These are phyloP conservation scores for Urocynchramus pylzowi DNA, from an alignment of 2,113 vertebrate species.

Conservation along the genomic window DNA sequence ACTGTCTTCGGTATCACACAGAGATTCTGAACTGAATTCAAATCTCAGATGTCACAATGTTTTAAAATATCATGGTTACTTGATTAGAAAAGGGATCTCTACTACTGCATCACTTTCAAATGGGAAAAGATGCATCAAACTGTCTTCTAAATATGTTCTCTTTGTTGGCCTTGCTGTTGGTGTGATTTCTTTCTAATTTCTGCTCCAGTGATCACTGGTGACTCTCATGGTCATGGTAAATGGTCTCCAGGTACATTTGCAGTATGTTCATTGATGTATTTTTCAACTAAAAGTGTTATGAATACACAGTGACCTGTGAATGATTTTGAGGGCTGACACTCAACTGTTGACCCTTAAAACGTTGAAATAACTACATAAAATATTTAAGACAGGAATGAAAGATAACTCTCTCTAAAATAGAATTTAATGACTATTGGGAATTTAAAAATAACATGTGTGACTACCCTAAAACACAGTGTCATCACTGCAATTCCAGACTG, in stretches of 20 bases:
- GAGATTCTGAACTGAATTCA: background rate
- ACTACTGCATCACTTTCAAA: background rate
- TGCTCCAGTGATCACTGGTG: background rate
- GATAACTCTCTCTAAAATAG: background rate
- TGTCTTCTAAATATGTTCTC: background rate
- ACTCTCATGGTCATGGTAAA: background rate
- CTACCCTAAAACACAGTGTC: background rate
- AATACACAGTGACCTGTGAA: constrained; percentile 13
- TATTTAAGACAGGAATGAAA: constrained; percentile 4
- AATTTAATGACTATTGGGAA: background rate
- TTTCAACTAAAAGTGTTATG: background rate
- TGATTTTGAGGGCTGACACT: background rate
- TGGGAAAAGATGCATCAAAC: background rate
- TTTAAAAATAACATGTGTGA: background rate
- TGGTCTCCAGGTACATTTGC: background rate
- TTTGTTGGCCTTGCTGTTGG: background rate
- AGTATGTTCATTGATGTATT: background rate
- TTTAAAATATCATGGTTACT: background rate
- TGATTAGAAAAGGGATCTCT: background rate
- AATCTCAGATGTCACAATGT: background rate
- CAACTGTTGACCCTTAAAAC: constrained; percentile 26
- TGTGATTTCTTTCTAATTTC: background rate
- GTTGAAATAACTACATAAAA: constrained; percentile 11
- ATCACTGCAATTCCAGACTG: background rate
- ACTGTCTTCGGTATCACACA: background rate